Evolutionary conservation across 2,888 invertebrate genomes (phyloP).

Genomic region (Campoplex nolae): DNA sequence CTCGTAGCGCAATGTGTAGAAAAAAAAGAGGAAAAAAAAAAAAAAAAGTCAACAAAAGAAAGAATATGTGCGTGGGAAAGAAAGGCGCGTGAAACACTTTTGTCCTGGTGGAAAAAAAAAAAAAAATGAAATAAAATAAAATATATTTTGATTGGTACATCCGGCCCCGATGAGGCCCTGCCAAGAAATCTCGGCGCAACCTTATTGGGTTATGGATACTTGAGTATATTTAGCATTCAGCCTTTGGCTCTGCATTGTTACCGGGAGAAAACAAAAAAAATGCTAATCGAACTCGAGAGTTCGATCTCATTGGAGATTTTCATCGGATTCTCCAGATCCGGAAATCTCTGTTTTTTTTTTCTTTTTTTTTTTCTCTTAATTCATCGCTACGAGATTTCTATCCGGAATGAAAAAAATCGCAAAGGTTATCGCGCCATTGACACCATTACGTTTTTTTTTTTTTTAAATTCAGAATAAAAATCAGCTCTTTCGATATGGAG

Average conservation of each 20-base stretch:
- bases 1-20: background rate
- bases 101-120: background rate
- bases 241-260: background rate
- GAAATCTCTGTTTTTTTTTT: background rate
- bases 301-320: background rate
- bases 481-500: background rate
- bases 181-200: background rate
- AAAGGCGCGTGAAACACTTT: slow-evolving; percentile 22
- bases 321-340: background rate
- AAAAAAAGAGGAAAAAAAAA: background rate
- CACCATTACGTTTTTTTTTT: too few relatives aligned
- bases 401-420: background rate
- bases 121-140: too few relatives aligned
- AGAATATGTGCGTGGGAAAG: slow-evolving; percentile 36
- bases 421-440: too few relatives aligned
- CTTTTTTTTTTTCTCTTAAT: background rate
- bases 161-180: background rate
- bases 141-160: slow-evolving; percentile 2
- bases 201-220: slow-evolving; percentile 8
- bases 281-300: background rate
- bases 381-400: background rate
- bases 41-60: background rate
- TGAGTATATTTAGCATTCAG: background rate
- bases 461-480: background rate
- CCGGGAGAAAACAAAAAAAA: background rate